phyloP scores from a whole-genome alignment of 1,140 invertebrate genomes.

The Bradynema listronoti region DNA sequence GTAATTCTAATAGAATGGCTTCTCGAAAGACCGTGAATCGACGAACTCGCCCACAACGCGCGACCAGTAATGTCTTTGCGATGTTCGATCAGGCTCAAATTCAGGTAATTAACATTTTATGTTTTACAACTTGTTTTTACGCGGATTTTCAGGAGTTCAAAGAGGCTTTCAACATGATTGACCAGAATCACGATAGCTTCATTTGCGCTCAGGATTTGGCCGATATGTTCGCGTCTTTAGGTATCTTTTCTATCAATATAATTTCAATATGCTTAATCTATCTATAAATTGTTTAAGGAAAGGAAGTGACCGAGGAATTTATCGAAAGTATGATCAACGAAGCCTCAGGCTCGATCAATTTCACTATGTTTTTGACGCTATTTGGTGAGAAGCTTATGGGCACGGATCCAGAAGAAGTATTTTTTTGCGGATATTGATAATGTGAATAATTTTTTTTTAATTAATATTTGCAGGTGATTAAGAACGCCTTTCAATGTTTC shows the following conservation, averaged over 20 bases:
- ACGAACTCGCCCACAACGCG: conserved; percentile 59
- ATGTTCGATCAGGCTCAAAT: conserved; percentile 62
- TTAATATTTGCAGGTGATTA: conserved; percentile 58
- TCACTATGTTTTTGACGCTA: conserved; percentile 66
- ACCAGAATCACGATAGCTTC: conserved; percentile 61
- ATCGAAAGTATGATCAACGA: conserved; percentile 65
- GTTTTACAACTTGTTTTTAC: not conserved
- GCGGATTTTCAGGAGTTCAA: conserved; percentile 54
- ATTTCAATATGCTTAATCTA: conserved; percentile 13
- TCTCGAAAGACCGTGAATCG: conserved; percentile 58
- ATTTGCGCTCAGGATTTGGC: conserved; percentile 60
- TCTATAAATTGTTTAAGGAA: conserved; percentile 58
- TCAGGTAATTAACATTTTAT: conserved; percentile 39
- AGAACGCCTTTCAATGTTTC: conserved; percentile 66
- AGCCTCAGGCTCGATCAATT: conserved; percentile 65
- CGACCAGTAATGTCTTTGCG: conserved; percentile 61
- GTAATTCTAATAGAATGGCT: conserved; percentile 43
- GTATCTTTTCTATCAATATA: conserved; percentile 33
- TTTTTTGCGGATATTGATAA: conserved; percentile 43
- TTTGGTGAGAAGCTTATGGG: conserved; percentile 65
- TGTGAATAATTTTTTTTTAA: conserved; percentile 1
- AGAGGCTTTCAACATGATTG: conserved; percentile 62
- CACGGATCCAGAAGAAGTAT: conserved; percentile 64
- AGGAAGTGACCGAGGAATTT: conserved; percentile 62
- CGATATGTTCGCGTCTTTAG: conserved; percentile 60